Evolutionary conservation across 2,888 invertebrate genomes (phyloP).

Genomic region (Heliconius ethilla): DNA sequence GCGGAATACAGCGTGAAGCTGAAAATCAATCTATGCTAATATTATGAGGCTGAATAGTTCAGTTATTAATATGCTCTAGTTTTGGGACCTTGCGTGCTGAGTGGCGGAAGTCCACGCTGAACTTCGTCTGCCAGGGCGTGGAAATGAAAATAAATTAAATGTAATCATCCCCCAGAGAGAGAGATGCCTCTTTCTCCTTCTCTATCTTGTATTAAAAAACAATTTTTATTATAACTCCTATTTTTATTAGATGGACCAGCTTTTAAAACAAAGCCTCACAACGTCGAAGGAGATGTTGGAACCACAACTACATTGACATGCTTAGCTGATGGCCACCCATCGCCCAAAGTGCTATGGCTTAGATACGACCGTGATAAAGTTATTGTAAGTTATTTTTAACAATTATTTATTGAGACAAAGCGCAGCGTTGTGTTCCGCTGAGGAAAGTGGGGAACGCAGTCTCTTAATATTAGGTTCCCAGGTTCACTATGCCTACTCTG

Average conservation of each 20-base stretch:
- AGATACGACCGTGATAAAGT: constrained; percentile 87
- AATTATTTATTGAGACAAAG: not conserved
- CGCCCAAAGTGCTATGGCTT: constrained; percentile 93
- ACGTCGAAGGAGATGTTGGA: constrained; percentile 90
- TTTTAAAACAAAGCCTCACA: constrained; percentile 87
- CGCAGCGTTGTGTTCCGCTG: not conserved
- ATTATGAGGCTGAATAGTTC: no score
- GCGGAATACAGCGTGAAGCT: not conserved
- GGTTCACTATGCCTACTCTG: not conserved
- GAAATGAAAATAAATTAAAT: not conserved
- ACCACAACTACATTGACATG: constrained; percentile 89
- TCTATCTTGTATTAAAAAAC: not conserved
- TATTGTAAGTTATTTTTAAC: constrained; percentile 60
- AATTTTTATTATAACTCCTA: not conserved
- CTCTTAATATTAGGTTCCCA: not conserved
- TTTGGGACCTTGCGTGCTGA: not conserved
- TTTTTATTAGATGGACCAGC: constrained; percentile 88
- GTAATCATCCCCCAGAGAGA: not conserved
- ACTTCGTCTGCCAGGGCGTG: not conserved
- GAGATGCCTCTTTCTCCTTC: no score
- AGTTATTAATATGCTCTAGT: not conserved
- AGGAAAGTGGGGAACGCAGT: not conserved
- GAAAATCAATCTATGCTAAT: not conserved
- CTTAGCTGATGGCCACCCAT: constrained; percentile 94
- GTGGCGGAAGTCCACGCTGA: not conserved